phyloP scores from a whole-genome alignment of 2,797 vertebrate genomes.

The Urophycis tenuis region DNA sequence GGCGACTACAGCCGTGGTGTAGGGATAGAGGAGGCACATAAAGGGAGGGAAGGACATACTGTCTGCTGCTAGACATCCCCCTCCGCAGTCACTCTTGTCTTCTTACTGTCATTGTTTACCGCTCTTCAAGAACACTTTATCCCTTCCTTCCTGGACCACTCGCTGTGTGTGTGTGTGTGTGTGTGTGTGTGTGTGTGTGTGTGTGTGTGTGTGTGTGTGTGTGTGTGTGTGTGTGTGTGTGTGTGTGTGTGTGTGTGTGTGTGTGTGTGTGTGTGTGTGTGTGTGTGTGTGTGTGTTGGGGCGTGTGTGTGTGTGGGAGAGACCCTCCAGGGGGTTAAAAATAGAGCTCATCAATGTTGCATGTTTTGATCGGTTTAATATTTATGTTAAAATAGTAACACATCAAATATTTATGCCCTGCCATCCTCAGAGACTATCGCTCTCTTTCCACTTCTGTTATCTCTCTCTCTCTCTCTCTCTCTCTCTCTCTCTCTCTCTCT shows the following conservation, averaged over 20 bases:
- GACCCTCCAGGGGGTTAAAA: constrained; percentile 59
- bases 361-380: constrained; percentile 72
- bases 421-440: constrained; percentile 39
- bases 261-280: constrained; percentile 16
- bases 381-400: constrained; percentile 69
- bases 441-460: no score
- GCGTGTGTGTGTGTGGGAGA: constrained; percentile 15
- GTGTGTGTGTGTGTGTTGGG: neutral
- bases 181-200: no score
- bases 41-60: constrained; percentile 11
- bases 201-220: no score
- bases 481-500: constrained; percentile 11
- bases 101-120: constrained; percentile 18
- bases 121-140: constrained; percentile 10
- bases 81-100: constrained; percentile 28
- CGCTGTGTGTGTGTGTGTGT: constrained; percentile 19
- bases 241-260: no score
- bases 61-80: constrained; percentile 27
- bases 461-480: constrained; percentile 17
- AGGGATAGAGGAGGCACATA: neutral
- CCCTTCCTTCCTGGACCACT: constrained; percentile 1
- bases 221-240: no score
- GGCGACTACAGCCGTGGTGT: constrained; percentile 17
- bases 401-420: constrained; percentile 67
- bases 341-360: constrained; percentile 65